Evolutionary conservation across 2,113 vertebrate species (phyloP).

Genomic region (Natator depressus): DNA sequence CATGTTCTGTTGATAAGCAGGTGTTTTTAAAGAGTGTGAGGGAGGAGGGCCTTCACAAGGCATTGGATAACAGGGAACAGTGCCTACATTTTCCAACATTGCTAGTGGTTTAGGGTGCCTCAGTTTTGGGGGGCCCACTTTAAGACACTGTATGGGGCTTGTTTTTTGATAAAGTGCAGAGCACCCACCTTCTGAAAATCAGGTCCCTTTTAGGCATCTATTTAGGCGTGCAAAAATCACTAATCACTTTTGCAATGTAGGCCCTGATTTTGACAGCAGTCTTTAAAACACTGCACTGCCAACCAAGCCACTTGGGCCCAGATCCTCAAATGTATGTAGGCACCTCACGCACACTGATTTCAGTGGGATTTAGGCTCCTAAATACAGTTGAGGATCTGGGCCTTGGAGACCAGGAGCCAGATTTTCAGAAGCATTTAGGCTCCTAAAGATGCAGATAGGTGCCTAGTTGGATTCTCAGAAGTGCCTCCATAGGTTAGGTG

Average conservation of each 20-base stretch:
- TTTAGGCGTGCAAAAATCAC: neutral
- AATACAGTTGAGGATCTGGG: neutral
- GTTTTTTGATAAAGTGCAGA: neutral
- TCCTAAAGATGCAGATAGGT: neutral
- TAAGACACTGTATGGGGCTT: neutral
- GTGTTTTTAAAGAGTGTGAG: neutral
- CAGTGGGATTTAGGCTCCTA: neutral
- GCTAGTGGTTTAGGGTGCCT: neutral
- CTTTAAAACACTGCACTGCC: neutral
- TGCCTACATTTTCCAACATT: neutral
- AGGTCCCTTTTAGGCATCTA: neutral
- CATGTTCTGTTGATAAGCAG: neutral
- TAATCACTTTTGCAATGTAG: neutral
- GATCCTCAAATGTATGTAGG: neutral
- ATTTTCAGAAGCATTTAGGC: neutral
- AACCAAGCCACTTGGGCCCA: neutral
- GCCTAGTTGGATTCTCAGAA: constrained; percentile 6
- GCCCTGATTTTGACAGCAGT: neutral
- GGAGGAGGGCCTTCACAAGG: neutral
- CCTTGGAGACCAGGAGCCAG: neutral
- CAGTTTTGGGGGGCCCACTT: neutral
- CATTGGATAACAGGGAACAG: neutral
- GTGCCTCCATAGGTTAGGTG: neutral
- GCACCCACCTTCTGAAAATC: neutral
- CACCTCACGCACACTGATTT: neutral